phyloP scores from a whole-genome alignment of 2,797 vertebrate genomes.

The Xerus rutilus region DNA sequence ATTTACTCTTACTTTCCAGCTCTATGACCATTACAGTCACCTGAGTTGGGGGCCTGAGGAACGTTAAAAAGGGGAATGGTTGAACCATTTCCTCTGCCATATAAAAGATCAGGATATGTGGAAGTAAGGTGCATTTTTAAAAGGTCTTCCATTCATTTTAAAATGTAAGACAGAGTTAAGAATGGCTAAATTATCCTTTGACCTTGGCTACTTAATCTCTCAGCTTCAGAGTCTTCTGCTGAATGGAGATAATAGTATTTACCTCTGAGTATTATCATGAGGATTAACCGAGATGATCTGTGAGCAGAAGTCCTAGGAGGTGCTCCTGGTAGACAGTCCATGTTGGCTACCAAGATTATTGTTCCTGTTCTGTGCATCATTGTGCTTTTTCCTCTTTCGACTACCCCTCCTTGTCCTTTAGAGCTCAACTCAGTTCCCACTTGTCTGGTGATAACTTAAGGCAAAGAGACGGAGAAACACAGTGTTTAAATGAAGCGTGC shows the following conservation, averaged over 20 bases:
- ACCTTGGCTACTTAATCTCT: background rate
- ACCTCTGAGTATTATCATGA: background rate
- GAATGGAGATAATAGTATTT: background rate
- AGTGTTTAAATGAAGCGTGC: background rate
- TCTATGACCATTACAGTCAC: background rate
- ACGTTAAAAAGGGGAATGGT: background rate
- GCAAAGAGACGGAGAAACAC: background rate
- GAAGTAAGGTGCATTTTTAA: background rate
- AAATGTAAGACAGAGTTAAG: background rate
- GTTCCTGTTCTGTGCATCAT: background rate
- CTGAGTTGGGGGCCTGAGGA: background rate
- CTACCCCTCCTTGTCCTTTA: background rate
- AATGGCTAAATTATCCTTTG: background rate
- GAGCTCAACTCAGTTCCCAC: background rate
- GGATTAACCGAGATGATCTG: background rate
- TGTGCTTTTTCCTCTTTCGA: background rate
- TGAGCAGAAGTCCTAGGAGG: accelerated
- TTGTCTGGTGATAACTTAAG: background rate
- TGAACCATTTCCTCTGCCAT: background rate
- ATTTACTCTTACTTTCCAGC: background rate
- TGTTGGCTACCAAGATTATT: background rate
- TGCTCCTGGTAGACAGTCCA: background rate
- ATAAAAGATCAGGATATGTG: background rate
- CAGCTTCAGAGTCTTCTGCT: background rate
- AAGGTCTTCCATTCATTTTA: background rate